These are phyloP conservation scores for Chymomyza costata DNA, from an alignment of 1,140 invertebrate species.

Conservation along the genomic window DNA sequence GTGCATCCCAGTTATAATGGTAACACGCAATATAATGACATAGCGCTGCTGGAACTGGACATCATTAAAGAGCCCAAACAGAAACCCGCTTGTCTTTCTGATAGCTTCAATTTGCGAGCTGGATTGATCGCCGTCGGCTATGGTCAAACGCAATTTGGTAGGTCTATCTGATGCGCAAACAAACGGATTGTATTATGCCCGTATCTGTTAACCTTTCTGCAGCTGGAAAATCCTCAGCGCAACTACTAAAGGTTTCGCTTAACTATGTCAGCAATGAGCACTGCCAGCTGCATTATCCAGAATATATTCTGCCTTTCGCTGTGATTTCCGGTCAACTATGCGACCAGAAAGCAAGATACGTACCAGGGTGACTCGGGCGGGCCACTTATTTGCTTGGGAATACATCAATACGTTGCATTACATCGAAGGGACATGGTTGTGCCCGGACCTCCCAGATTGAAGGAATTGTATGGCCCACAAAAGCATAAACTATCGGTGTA, in stretches of 20 bases:
- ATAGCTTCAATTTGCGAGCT: conserved; percentile 17
- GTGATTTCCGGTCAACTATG: conserved; percentile 77
- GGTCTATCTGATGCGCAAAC: too few relatives aligned
- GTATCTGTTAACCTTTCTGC: too few relatives aligned
- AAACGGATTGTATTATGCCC: background rate
- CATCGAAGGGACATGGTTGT: conserved; percentile 82
- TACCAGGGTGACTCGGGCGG: conserved; percentile 86
- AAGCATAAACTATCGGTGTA: too few relatives aligned
- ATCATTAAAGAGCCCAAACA: conserved; percentile 6
- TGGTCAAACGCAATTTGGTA: conserved; percentile 53
- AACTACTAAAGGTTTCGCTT: conserved; percentile 53
- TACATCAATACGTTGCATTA: conserved; percentile 79
- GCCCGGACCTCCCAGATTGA: conserved; percentile 80
- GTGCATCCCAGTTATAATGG: conserved; percentile 52
- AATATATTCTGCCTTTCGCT: conserved; percentile 46
- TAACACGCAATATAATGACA: conserved; percentile 51
- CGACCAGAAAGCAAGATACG: conserved; percentile 78
- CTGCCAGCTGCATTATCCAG: conserved; percentile 42
- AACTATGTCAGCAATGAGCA: conserved; percentile 27
- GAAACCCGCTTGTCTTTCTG: conserved; percentile 39
- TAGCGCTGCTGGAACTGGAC: conserved; percentile 60
- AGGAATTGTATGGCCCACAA: too few relatives aligned
- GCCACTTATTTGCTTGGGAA: conserved; percentile 33
- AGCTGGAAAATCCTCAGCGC: conserved; percentile 47
- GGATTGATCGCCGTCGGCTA: conserved; percentile 61